Conservation (phyloP, 2,113 vertebrate species). For the Mormyrus iriodes region DNA sequence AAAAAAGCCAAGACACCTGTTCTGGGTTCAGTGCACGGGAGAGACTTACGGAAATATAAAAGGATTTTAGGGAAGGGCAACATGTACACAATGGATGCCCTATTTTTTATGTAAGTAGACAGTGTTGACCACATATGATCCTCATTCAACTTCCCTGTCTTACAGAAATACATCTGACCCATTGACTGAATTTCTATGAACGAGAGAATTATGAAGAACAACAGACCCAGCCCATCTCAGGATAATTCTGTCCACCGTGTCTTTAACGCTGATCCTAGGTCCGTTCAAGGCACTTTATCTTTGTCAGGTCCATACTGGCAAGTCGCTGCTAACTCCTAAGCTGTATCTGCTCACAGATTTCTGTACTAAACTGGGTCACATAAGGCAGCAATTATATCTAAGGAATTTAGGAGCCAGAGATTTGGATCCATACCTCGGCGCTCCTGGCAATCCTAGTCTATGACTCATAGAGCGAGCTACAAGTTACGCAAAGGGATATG, state of each 20-base stretch:
- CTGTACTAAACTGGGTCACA: constrained; percentile 3
- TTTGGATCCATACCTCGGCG: background rate
- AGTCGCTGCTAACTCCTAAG: background rate
- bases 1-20: background rate
- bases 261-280: background rate
- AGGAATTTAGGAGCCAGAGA: constrained; percentile 6
- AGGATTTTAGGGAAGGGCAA: background rate
- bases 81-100: no score
- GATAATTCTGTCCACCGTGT: background rate
- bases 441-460: background rate
- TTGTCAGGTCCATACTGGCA: background rate
- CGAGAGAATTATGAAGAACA: background rate
- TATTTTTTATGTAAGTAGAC: background rate
- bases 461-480: background rate
- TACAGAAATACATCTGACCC: background rate
- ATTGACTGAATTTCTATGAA: background rate
- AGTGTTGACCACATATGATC: background rate
- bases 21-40: background rate
- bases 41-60: background rate
- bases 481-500: constrained; percentile 10
- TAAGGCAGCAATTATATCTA: constrained; percentile 9
- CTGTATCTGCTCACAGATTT: background rate
- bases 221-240: background rate
- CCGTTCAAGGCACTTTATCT: background rate
- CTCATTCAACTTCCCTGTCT: background rate